phyloP scores from a whole-genome alignment of 2,797 vertebrate species.

The Notolabrus celidotus region DNA sequence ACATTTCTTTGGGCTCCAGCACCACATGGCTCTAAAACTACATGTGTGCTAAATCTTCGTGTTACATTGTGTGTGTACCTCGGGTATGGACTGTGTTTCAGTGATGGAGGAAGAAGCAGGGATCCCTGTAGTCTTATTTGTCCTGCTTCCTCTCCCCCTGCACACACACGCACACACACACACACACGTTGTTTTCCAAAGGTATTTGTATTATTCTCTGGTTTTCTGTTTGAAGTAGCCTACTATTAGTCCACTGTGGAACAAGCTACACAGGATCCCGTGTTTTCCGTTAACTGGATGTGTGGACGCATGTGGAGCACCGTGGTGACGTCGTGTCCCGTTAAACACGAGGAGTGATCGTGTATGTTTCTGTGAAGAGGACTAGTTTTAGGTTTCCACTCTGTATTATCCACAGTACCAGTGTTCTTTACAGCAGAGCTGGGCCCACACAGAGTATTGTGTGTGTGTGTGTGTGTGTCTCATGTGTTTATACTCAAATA shows the following conservation, averaged over 20 bases:
- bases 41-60: too few relatives aligned
- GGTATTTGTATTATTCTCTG: rapidly evolving
- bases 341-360: conserved; percentile 47
- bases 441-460: too few relatives aligned
- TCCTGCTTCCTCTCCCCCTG: neutral
- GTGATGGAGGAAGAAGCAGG: conserved; percentile 21
- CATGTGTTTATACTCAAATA: too few relatives aligned
- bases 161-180: too few relatives aligned
- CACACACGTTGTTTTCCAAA: too few relatives aligned
- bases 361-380: neutral
- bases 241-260: too few relatives aligned
- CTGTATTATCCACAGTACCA: neutral
- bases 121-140: neutral
- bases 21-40: too few relatives aligned
- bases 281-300: neutral
- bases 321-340: conserved; percentile 27
- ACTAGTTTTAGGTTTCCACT: neutral
- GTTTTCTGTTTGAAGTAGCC: too few relatives aligned
- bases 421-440: rapidly evolving
- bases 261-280: neutral
- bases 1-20: too few relatives aligned
- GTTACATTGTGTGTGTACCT: rapidly evolving
- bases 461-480: too few relatives aligned
- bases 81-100: neutral
- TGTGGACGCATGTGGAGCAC: neutral